Evolutionary conservation across 2,797 vertebrate species (phyloP).

Genomic region (Nannoperca obscura): DNA sequence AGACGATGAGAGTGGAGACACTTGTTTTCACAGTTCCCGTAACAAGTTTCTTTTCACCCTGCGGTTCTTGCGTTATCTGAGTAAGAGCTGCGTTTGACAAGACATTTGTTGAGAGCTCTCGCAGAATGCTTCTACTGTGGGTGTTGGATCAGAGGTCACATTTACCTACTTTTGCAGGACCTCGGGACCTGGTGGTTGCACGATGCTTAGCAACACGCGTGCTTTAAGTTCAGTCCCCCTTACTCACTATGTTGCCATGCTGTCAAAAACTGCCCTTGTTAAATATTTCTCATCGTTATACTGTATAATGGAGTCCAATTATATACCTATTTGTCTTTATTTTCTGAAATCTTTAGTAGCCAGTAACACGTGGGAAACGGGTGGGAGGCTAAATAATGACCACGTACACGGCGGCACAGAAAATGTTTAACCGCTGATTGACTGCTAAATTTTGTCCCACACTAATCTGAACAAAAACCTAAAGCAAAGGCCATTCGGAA

Average conservation of each 20-base stretch:
- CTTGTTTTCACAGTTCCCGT: background rate
- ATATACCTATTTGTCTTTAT: background rate
- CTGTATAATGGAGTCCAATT: background rate
- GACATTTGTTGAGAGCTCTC: background rate
- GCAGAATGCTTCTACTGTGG: background rate
- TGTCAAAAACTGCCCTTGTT: background rate
- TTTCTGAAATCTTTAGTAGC: background rate
- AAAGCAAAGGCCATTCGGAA: slow-evolving; percentile 16
- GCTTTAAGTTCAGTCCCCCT: background rate
- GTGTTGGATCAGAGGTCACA: slow-evolving; percentile 17
- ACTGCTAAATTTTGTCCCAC: slow-evolving; percentile 13
- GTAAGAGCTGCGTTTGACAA: background rate
- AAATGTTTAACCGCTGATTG: slow-evolving; percentile 5
- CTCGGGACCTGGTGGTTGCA: background rate
- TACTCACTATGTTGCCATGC: background rate
- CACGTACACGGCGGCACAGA: slow-evolving; percentile 2
- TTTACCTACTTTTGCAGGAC: background rate
- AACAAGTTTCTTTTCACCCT: background rate
- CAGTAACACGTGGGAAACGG: slow-evolving; percentile 21
- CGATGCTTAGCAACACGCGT: slow-evolving; percentile 7
- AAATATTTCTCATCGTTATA: background rate
- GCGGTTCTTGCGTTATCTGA: background rate
- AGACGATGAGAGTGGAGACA: slow-evolving; percentile 19
- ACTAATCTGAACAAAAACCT: slow-evolving; percentile 18
- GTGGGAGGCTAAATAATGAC: slow-evolving; percentile 29